These are phyloP conservation scores for Muschampia plurimacula DNA, from an alignment of 2,888 invertebrate genomes.

Conservation along the genomic window DNA sequence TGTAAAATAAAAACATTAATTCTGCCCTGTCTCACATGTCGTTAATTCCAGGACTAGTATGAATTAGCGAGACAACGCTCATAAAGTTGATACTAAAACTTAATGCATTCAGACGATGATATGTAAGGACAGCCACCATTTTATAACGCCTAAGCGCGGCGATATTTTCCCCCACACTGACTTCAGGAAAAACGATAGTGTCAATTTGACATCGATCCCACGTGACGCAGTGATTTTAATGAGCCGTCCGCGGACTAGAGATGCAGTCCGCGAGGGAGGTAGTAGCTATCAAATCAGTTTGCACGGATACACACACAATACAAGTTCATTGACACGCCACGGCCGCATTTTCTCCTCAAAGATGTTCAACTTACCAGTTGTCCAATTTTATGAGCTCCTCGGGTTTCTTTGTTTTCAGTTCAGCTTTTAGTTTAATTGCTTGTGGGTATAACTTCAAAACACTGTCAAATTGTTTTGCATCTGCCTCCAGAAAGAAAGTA, in stretches of 20 bases:
- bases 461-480: slow-evolving; percentile 94
- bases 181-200: slow-evolving; percentile 85
- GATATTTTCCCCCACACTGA: slow-evolving; percentile 83
- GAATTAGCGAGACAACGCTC: slow-evolving; percentile 52
- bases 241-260: slow-evolving; percentile 87
- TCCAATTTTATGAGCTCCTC: slow-evolving; percentile 98
- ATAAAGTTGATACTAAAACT: slow-evolving; percentile 58
- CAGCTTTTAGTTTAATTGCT: slow-evolving; percentile 95
- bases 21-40: slow-evolving; percentile 54
- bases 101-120: slow-evolving; percentile 70
- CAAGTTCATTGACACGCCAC: slow-evolving; percentile 87
- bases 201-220: slow-evolving; percentile 90
- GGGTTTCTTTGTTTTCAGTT: slow-evolving; percentile 95
- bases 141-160: slow-evolving; percentile 84
- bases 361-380: slow-evolving; percentile 93
- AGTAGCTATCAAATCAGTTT: slow-evolving; percentile 87
- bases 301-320: slow-evolving; percentile 87
- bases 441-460: slow-evolving; percentile 96
- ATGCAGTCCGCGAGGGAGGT: slow-evolving; percentile 88
- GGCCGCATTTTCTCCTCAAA: slow-evolving; percentile 86
- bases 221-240: slow-evolving; percentile 90
- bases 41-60: slow-evolving; percentile 58
- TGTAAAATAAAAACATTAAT: slow-evolving; percentile 60
- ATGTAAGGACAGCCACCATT: slow-evolving; percentile 83
- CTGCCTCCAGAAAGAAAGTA: slow-evolving; percentile 97